Percentiles rank a stretch among this genome's conserved stretches.
Conservation (phyloP, 2,797 vertebrate species). For the Acrossocheilus wenchowensis region DNA sequence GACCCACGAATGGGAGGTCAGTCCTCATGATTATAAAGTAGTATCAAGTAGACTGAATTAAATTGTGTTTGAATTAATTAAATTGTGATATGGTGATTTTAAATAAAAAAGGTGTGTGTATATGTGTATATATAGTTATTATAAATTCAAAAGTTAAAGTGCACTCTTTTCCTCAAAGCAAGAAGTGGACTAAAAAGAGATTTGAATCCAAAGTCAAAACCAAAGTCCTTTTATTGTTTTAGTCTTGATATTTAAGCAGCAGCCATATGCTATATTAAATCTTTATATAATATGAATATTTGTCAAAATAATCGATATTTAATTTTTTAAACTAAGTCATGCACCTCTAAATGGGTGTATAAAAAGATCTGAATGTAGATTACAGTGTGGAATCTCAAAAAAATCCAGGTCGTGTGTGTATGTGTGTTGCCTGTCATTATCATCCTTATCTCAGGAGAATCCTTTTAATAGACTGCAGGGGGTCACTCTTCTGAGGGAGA, state of each 20-base stretch:
- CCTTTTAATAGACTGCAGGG: conserved; percentile 53
- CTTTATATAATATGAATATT: background rate
- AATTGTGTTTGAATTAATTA: background rate
- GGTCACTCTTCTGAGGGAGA: conserved; percentile 37
- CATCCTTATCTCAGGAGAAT: conserved; percentile 43
- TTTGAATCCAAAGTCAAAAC: background rate
- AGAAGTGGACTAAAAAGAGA: background rate
- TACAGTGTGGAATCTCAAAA: conserved; percentile 32
- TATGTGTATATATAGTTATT: background rate
- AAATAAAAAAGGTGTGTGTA: background rate
- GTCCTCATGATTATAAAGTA: background rate
- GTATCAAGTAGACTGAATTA: background rate
- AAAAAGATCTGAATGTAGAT: conserved; percentile 25
- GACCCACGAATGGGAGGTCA: conserved; percentile 86
- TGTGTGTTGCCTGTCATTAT: conserved; percentile 40
- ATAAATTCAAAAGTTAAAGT: too few relatives aligned
- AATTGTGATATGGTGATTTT: background rate
- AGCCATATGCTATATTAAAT: background rate
- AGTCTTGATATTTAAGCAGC: background rate
- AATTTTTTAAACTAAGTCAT: background rate
- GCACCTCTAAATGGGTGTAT: background rate
- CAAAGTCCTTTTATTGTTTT: background rate
- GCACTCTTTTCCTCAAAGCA: background rate
- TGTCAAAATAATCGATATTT: background rate
- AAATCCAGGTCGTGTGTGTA: conserved; percentile 46